These are phyloP conservation scores for Forbesichthys agassizii DNA, from an alignment of 2,113 vertebrate genomes.

Conservation along the genomic window DNA sequence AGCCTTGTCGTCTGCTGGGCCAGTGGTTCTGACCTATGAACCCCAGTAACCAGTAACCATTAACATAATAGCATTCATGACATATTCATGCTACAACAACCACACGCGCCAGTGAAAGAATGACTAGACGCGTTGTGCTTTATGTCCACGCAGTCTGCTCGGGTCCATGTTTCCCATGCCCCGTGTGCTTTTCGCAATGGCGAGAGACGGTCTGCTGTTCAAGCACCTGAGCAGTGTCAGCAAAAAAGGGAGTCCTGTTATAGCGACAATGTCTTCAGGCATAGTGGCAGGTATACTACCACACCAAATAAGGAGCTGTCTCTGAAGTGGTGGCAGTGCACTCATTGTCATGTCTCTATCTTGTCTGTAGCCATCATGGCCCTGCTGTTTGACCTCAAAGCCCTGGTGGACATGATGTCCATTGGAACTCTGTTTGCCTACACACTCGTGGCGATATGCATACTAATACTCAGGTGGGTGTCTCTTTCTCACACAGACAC, in stretches of 20 bases:
- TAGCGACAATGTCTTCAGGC: conserved; percentile 82
- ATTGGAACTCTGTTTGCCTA: conserved; percentile 86
- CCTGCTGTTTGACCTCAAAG: conserved; percentile 84
- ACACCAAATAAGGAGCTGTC: neutral
- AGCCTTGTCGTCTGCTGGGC: too few relatives aligned
- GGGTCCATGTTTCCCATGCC: conserved; percentile 90
- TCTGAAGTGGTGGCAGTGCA: neutral
- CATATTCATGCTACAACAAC: neutral
- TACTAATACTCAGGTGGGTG: conserved; percentile 84
- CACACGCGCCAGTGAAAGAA: neutral
- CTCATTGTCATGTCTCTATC: conserved; percentile 16
- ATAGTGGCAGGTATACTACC: conserved; percentile 76
- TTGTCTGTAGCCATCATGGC: conserved; percentile 80
- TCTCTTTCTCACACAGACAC: neutral
- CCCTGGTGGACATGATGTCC: conserved; percentile 86
- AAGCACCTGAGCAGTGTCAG: conserved; percentile 78
- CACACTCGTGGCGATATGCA: conserved; percentile 84
- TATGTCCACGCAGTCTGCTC: conserved; percentile 76
- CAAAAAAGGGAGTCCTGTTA: conserved; percentile 76
- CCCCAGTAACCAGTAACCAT: too few relatives aligned
- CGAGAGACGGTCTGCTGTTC: conserved; percentile 85
- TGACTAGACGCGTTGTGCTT: neutral
- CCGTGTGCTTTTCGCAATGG: conserved; percentile 89
- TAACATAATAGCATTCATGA: neutral
- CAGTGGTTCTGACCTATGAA: too few relatives aligned